Percentiles rank a stretch among this genome's conserved stretches.
Evolutionary conservation across 2,888 invertebrate genomes (phyloP).

Genomic region (Cordilura impudica): DNA sequence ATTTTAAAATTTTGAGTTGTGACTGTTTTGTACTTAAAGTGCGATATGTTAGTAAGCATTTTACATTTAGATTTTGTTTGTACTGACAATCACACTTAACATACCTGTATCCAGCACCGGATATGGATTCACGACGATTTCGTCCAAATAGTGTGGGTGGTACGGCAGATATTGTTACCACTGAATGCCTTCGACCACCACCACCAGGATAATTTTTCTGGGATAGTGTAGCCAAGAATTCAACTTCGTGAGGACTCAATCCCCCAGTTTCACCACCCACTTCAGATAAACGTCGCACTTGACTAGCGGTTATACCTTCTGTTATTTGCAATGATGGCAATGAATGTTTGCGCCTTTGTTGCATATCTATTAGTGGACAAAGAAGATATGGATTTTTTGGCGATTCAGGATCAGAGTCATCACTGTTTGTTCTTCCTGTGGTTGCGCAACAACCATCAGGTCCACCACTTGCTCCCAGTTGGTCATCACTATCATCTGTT

Average conservation of each 20-base stretch:
- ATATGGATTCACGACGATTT: slow-evolving; percentile 89
- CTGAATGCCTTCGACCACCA: slow-evolving; percentile 89
- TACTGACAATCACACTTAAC: slow-evolving; percentile 2
- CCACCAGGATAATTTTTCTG: slow-evolving; percentile 82
- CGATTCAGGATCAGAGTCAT: slow-evolving; percentile 84
- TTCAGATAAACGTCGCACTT: slow-evolving; percentile 90
- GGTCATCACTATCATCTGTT: slow-evolving; percentile 84
- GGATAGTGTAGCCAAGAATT: slow-evolving; percentile 90
- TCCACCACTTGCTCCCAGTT: slow-evolving; percentile 81
- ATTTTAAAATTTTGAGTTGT: no score
- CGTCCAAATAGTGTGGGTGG: slow-evolving; percentile 89
- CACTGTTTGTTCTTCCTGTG: slow-evolving; percentile 78
- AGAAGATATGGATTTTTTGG: slow-evolving; percentile 89
- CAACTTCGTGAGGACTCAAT: slow-evolving; percentile 88
- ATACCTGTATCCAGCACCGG: slow-evolving; percentile 83
- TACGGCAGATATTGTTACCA: slow-evolving; percentile 90
- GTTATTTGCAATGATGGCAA: slow-evolving; percentile 90
- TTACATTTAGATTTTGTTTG: no score
- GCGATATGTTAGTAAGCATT: no score
- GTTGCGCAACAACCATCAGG: slow-evolving; percentile 79
- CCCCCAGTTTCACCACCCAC: slow-evolving; percentile 86
- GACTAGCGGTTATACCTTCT: slow-evolving; percentile 91
- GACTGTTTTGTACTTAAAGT: no score
- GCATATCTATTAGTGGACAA: slow-evolving; percentile 87
- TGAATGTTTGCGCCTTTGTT: slow-evolving; percentile 88